Evolutionary conservation across 92 coral and sea anemone genomes (phyloP).

Genomic region (Pocillopora grandis): DNA sequence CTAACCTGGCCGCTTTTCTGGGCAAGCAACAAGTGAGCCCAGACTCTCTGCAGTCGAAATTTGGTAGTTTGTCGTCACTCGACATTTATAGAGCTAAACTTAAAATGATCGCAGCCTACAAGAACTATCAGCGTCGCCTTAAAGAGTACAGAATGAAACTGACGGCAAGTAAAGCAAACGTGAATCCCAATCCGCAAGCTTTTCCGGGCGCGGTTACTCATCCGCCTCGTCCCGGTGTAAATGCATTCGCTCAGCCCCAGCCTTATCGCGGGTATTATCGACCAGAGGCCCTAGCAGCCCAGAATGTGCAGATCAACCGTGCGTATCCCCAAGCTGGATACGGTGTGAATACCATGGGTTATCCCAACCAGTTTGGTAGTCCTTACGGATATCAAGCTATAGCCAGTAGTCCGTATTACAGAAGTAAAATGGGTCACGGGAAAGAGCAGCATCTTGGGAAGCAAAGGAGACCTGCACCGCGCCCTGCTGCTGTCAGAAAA

Average conservation of each 20-base stretch:
- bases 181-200: slow-evolving; percentile 30
- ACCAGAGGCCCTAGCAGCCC: slow-evolving; percentile 44
- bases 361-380: slow-evolving; percentile 28
- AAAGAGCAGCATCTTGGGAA: slow-evolving; percentile 10
- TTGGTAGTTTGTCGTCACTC: slow-evolving; percentile 78
- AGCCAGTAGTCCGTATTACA: slow-evolving; percentile 36
- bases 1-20: slow-evolving; percentile 31
- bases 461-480: slow-evolving; percentile 7
- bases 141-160: slow-evolving; percentile 70
- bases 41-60: slow-evolving; percentile 72
- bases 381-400: slow-evolving; percentile 29
- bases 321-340: slow-evolving; percentile 36
- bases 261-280: slow-evolving; percentile 35
- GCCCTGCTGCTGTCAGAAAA: slow-evolving; percentile 12
- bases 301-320: slow-evolving; percentile 31
- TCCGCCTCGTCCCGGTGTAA: slow-evolving; percentile 49
- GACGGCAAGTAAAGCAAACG: slow-evolving; percentile 27
- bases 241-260: slow-evolving; percentile 46
- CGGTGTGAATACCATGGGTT: slow-evolving; percentile 7
- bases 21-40: slow-evolving; percentile 60
- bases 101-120: slow-evolving; percentile 90
- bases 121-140: slow-evolving; percentile 81
- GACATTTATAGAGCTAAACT: slow-evolving; percentile 76
- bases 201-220: slow-evolving; percentile 31
- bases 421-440: slow-evolving; percentile 24